Conservation (phyloP, 2,797 vertebrate genomes). For the Loris lydekkerianus region DNA sequence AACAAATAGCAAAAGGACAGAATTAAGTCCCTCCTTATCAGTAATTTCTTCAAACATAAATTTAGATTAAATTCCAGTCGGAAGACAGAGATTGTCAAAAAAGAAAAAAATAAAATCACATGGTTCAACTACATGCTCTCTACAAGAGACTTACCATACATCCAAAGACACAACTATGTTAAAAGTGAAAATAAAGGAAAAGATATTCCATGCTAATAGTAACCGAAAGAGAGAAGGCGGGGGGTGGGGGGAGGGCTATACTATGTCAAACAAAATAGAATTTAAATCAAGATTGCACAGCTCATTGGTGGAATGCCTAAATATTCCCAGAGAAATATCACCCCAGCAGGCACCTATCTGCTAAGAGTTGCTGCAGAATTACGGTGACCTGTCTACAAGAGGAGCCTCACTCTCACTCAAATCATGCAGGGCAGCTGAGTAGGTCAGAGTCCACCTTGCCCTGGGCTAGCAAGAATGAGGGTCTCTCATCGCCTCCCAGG, state of each 20-base stretch:
- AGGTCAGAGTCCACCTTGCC: not conserved
- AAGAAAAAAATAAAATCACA: not conserved
- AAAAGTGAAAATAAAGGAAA: not conserved
- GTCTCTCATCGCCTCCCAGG: not conserved
- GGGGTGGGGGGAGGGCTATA: not conserved
- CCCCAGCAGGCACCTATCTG: no score
- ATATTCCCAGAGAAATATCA: not conserved
- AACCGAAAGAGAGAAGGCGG: not conserved
- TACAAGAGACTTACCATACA: not conserved
- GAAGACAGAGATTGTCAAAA: slow-evolving; percentile 24
- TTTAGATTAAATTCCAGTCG: not conserved
- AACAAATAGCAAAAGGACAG: not conserved
- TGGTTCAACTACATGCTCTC: not conserved
- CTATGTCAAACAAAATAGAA: not conserved
- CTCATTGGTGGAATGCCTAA: not conserved
- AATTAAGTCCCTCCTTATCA: not conserved
- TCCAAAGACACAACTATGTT: not conserved
- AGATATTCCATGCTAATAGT: not conserved
- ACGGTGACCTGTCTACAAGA: not conserved
- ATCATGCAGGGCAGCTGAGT: not conserved
- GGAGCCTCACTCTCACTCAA: not conserved
- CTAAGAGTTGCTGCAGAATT: not conserved
- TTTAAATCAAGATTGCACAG: not conserved
- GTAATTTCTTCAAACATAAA: slow-evolving; percentile 60
- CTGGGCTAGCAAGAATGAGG: not conserved